Percentiles rank a stretch among this genome's conserved stretches.
Evolutionary conservation across 2,888 invertebrate species (phyloP).

Genomic region (Heteromyza rotundicornis): DNA sequence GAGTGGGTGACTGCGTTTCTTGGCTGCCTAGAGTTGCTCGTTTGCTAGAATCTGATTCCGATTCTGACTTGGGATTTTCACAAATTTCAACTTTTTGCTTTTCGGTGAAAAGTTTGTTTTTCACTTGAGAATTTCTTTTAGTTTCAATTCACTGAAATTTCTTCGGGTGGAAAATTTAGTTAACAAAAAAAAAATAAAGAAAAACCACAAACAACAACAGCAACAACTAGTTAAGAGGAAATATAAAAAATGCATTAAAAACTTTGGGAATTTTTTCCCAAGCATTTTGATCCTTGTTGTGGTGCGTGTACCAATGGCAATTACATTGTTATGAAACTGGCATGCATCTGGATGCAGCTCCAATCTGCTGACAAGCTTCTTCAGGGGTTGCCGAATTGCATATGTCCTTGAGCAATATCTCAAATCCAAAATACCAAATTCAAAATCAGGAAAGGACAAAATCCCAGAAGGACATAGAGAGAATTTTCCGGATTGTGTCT

Average conservation of each 20-base stretch:
- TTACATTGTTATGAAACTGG: neutral
- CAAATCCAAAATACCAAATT: too few species aligned
- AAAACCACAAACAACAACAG: neutral
- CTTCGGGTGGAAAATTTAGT: constrained; percentile 12
- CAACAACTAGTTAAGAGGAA: too few species aligned
- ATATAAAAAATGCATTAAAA: neutral
- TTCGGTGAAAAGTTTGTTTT: constrained; percentile 21
- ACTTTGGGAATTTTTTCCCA: neutral
- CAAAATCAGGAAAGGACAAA: too few species aligned
- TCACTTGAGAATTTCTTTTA: constrained; percentile 20
- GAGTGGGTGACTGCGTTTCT: too few species aligned
- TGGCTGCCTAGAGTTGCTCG: neutral
- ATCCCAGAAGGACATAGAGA: too few species aligned
- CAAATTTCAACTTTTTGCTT: constrained; percentile 15
- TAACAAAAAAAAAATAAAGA: neutral
- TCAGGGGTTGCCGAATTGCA: too few species aligned
- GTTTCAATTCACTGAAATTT: constrained; percentile 21
- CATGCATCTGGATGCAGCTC: too few species aligned
- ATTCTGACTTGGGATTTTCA: constrained; percentile 4
- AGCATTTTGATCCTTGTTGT: neutral
- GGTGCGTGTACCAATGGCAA: neutral
- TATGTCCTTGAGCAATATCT: too few species aligned
- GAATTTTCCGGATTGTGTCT: too few species aligned
- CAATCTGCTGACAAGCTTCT: too few species aligned
- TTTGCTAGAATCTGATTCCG: neutral